A percentile compares a stretch with the other conserved stretches of the same genome.
Evolutionary conservation across 2,888 invertebrate genomes (phyloP).

Genomic region (Lasioglossum lativentre): DNA sequence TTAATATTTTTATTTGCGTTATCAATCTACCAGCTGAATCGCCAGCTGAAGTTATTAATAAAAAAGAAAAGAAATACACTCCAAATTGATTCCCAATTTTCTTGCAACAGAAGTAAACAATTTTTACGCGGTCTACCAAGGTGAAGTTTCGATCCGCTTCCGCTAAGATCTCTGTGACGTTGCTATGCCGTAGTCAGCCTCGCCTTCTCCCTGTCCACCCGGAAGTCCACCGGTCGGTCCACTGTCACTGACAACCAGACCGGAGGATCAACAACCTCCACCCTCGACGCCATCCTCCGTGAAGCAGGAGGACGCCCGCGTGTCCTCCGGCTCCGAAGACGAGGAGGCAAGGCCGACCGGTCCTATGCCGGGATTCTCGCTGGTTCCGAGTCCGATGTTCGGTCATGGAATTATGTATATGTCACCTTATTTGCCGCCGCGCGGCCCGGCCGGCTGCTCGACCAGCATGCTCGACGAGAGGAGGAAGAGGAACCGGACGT

Average conservation of each 20-base stretch:
- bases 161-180: not conserved
- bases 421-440: constrained; percentile 92
- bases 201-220: constrained; percentile 82
- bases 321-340: constrained; percentile 85
- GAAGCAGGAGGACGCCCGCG: constrained; percentile 81
- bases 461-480: constrained; percentile 91
- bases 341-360: constrained; percentile 86
- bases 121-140: not conserved
- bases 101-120: not conserved
- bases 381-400: constrained; percentile 95
- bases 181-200: constrained; percentile 76
- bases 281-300: constrained; percentile 79
- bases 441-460: constrained; percentile 81
- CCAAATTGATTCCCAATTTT: too few species aligned
- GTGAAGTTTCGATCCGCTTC: not conserved
- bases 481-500: constrained; percentile 97
- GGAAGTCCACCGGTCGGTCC: constrained; percentile 82
- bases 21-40: too few species aligned
- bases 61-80: too few species aligned
- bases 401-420: constrained; percentile 96
- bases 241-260: constrained; percentile 81
- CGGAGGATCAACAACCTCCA: constrained; percentile 81
- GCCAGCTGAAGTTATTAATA: too few species aligned
- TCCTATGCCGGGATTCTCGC: constrained; percentile 89
- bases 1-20: too few species aligned